A percentile compares a stretch with the other conserved stretches of the same genome.
Conservation (phyloP, 1,140 invertebrate genomes). For the Zaprionus taronus region DNA sequence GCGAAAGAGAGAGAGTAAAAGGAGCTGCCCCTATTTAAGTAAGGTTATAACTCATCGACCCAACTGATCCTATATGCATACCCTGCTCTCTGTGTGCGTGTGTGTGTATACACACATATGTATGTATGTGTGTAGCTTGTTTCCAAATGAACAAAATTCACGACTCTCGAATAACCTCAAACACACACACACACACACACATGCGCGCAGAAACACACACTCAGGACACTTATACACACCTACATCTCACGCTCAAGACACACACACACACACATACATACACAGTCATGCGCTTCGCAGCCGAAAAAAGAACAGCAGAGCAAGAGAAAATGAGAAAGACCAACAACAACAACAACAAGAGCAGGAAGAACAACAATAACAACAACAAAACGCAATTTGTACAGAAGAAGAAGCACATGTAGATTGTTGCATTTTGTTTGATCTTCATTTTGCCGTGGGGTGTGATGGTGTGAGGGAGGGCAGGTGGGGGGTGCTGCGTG, state of each 20-base stretch:
- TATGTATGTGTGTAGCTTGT: constrained; percentile 7
- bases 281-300: constrained; percentile 32
- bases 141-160: not conserved
- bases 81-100: not conserved
- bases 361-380: not conserved
- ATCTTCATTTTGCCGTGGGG: constrained; percentile 24
- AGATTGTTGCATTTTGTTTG: constrained; percentile 36
- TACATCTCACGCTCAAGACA: not conserved
- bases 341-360: not conserved
- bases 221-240: not conserved
- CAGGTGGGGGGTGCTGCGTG: not conserved
- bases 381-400: not conserved
- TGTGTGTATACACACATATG: not conserved
- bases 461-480: not conserved
- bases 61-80: constrained; percentile 7
- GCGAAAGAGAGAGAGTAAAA: not conserved
- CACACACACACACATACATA: constrained; percentile 9
- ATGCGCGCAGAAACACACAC: not conserved
- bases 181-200: constrained; percentile 4
- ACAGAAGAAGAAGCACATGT: constrained; percentile 39
- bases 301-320: constrained; percentile 40
- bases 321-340: not conserved
- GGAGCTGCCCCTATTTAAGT: not conserved
- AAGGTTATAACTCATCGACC: not conserved
- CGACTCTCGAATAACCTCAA: not conserved